Percentiles rank a stretch among this genome's conserved stretches.
Conservation (phyloP, 2,888 invertebrate genomes). For the Erebia epiphron region DNA sequence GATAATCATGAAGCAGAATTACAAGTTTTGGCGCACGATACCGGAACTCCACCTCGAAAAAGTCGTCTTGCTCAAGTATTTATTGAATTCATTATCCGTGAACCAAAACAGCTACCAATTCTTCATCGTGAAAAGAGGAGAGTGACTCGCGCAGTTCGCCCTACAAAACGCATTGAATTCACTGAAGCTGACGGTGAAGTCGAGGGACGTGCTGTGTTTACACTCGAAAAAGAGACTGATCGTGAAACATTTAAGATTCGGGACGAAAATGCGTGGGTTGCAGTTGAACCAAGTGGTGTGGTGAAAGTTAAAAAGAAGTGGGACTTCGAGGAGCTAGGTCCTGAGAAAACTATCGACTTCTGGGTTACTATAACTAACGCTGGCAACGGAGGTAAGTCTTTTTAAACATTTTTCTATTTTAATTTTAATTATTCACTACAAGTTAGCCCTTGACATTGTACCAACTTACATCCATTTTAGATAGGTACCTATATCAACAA, state of each 20-base stretch:
- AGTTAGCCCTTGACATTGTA: too few species aligned
- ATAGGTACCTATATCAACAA: not conserved
- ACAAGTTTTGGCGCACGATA: conserved; percentile 92
- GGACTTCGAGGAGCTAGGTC: conserved; percentile 97
- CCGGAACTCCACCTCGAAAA: conserved; percentile 87
- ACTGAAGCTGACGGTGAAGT: conserved; percentile 95
- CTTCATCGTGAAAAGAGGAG: conserved; percentile 89
- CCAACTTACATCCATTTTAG: not conserved
- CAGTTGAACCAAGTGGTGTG: conserved; percentile 94
- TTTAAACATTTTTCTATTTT: too few species aligned
- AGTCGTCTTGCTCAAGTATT: conserved; percentile 90
- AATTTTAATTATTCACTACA: too few species aligned
- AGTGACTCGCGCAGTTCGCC: conserved; percentile 94
- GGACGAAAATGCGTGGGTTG: conserved; percentile 97
- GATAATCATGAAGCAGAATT: conserved; percentile 86
- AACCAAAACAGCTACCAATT: conserved; percentile 83
- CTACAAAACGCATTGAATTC: conserved; percentile 96
- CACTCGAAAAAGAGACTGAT: conserved; percentile 95
- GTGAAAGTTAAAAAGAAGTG: conserved; percentile 97
- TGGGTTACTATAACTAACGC: conserved; percentile 97
- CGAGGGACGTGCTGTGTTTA: conserved; percentile 94
- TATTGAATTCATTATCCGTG: conserved; percentile 86
- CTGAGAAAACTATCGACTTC: conserved; percentile 97
- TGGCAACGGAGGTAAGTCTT: conserved; percentile 92
- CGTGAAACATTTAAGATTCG: conserved; percentile 96